Evolutionary conservation across 2,113 vertebrate genomes (phyloP), one percentile per base, ranked within the genome.

Genomic region (Stegastes partitus): DNA sequence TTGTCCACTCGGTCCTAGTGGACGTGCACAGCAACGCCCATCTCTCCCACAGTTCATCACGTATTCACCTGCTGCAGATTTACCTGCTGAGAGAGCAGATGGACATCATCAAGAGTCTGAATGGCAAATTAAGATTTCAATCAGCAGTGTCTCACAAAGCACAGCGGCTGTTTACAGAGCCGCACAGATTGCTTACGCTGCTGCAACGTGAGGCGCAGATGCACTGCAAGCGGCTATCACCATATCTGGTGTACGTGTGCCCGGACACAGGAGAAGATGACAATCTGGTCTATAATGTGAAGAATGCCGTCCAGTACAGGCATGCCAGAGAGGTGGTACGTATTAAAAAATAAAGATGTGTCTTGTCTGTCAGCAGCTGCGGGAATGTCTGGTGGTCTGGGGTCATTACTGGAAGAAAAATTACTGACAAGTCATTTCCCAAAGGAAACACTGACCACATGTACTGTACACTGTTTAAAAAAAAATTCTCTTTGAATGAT

Each of bases 111-210:
- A 71, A 61, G 51, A 62, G 58, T 56, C 28, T 92, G 73, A 92
- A 93, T 91, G 65, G 77, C 26, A 71, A 90, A 91, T 91, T 85
- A 91, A 93, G 92, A 93, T 94, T 39, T 21, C 0, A 12, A 90
- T 92, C 89, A n/a, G 58, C 34, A 1, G 49, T 7, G 45, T 50
- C 39, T 18, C 64, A 21, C 68, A 64, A 65, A 76, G 65, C 65
- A 81, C 73, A 37, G 77, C 3, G 23, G 74, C 80, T 73, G 86
- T 93, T 93, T 91, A 91, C 87, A 85, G 73, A 89, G 42, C 3
- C 2, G 31, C 11, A 23, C 53, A 68, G 23, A 59, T 31, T 75
- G 86, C 89, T 88, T 90, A 93, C n/a, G 25, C 55, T 68, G 66
- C 21, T 25, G 39, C 74, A 67, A 34, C 37, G 50, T 45, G 49